These are phyloP conservation scores for Falco columbarius DNA, from an alignment of 2,797 vertebrate genomes.

Conservation along the genomic window DNA sequence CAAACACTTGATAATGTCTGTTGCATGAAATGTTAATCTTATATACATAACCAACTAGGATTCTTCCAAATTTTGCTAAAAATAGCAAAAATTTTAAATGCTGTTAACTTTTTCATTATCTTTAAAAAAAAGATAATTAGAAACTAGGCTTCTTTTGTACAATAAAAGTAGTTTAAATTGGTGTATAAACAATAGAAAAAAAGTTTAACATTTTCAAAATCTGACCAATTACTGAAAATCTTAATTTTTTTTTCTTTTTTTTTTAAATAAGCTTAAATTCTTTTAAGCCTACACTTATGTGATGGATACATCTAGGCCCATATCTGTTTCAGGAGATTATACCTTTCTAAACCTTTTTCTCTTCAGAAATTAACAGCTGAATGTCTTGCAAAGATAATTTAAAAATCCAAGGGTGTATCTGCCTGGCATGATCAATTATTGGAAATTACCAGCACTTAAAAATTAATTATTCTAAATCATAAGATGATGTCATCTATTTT, in stretches of 20 bases:
- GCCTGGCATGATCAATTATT: neutral
- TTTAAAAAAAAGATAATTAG: neutral
- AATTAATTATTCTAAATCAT: neutral
- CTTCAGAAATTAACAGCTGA: neutral
- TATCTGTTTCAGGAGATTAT: neutral
- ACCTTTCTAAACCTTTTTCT: neutral
- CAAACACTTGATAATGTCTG: neutral
- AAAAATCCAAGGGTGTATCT: neutral
- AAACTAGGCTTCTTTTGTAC: neutral
- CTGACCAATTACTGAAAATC: neutral
- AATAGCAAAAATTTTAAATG: neutral
- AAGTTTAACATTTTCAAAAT: neutral
- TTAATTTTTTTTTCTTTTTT: neutral
- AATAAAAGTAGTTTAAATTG: neutral
- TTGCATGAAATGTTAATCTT: neutral
- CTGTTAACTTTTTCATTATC: neutral
- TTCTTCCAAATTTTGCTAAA: neutral
- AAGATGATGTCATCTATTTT: neutral
- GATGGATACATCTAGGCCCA: neutral
- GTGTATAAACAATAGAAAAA: neutral
- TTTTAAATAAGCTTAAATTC: neutral
- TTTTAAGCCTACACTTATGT: neutral
- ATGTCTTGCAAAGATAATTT: neutral
- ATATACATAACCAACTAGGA: neutral
- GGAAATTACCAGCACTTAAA: neutral